Evolutionary conservation across 1,140 invertebrate genomes (phyloP), one percentile per base, ranked within the genome.

Genomic region (Sitobion miscanthi): DNA sequence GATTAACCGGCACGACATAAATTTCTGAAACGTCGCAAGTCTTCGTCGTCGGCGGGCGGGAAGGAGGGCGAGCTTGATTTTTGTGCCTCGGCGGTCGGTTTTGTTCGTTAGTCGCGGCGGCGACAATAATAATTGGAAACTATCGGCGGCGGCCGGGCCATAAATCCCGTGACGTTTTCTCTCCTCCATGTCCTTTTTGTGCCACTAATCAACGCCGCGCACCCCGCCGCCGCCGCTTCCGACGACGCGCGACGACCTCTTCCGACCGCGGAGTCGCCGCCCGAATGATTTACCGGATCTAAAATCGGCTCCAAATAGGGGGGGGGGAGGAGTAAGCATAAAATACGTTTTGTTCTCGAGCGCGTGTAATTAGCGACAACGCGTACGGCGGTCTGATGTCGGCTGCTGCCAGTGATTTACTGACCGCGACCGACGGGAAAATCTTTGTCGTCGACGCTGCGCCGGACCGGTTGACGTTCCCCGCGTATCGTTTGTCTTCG

Each of bases 261-360:
- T 38, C 88, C 88, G 49, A 57, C 54, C 89, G 21, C 52, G 47
- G 35, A 38, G 52, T 90, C 57, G 30, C 38, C 20, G n/a, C 14
- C 54, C 89, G 38, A n/a, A 90, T 90, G 89, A 90, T 90, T 90
- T 90, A 90, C 57, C 89, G 89, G 88, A 90, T 45, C 52, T 62
- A 90, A 90, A 62, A 90, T 69, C 89, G 25, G 38, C 88, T 89
- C 42, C 30, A 25, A 14, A 7, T 1, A 45, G 47, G 85, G 4
- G 11, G 85, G 23, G 6, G 38, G 35, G 0, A 0, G 17, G 38
- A 7, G 86, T 21, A 45, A 45, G 17, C 21, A n/a, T 57, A 89
- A 38, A 38, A 57, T 38, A 89, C 87, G 87, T 89, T 89, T 89
- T 89, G 87, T 89, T 49, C 86, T 49, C n/a, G 86, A 17, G 86